Evolutionary conservation across 2,888 invertebrate species (phyloP).

Genomic region (Eupithecia subfuscata): DNA sequence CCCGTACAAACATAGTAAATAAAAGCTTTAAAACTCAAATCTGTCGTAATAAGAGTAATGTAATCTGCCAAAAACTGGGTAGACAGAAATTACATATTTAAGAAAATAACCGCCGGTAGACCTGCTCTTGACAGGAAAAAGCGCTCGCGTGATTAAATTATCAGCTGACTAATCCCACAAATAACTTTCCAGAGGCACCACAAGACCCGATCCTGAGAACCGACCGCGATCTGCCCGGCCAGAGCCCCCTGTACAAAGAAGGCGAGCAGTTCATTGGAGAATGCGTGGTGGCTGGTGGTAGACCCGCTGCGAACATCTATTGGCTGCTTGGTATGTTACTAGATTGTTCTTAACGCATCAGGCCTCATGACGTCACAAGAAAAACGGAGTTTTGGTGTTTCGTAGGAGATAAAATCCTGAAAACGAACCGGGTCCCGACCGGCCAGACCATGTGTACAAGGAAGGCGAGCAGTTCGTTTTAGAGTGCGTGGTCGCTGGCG

Average conservation of each 20-base stretch:
- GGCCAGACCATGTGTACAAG: conserved; percentile 65
- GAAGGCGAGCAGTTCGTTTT: conserved; percentile 86
- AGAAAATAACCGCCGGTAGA: too few relatives aligned
- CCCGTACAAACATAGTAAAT: too few relatives aligned
- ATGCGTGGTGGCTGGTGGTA: conserved; percentile 87
- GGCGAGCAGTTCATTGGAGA: conserved; percentile 86
- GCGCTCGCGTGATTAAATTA: too few relatives aligned
- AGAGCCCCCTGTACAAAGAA: conserved; percentile 76
- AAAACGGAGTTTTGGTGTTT: not conserved
- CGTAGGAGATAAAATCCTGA: conserved; percentile 64
- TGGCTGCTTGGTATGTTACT: conserved; percentile 86
- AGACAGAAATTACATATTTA: too few relatives aligned
- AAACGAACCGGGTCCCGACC: conserved; percentile 52
- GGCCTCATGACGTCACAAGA: not conserved
- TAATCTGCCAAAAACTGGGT: too few relatives aligned
- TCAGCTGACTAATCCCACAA: too few relatives aligned
- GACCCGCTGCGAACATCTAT: conserved; percentile 90
- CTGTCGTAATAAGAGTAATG: too few relatives aligned
- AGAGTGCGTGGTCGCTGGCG: conserved; percentile 87
- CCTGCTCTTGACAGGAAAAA: too few relatives aligned
- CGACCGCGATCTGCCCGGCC: conserved; percentile 50
- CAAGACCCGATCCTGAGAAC: conserved; percentile 72
- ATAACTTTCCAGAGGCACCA: conserved; percentile 71
- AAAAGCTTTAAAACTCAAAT: too few relatives aligned
- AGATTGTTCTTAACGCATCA: not conserved